Base-by-base conservation (phyloP, 2,797 vertebrate species). In the Brachymystax lenok region DNA sequence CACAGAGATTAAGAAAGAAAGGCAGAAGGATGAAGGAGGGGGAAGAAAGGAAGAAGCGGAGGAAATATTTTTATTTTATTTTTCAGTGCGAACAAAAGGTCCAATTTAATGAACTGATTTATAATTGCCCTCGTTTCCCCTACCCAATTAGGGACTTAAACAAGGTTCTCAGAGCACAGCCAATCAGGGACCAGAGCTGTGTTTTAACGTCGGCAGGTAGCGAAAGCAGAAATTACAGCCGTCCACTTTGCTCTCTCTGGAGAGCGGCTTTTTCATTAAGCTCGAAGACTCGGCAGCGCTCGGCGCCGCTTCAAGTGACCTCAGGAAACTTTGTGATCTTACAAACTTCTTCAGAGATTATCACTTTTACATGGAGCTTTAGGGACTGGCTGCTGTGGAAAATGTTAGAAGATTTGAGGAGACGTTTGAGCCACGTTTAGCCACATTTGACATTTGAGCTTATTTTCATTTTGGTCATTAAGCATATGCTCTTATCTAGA, bases 21-120 rank as follows among this genome's bases (percentile, higher is more conserved):
- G 69, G 68, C 67, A 71, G 28, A 27, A 69, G 52, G 52, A 4
- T 17, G 52, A 12, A 13, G 50, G 69, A 79, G 8, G 6, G 2
- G 8, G 12, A 14, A 40, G 10, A 0, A 0, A 3, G 40, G 10
- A 12, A 46, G 40, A 10, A 46, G 40, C 64, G 5, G 13, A 67
- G 64, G 27, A 30, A 33, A 28, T 67, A 14, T 67, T 19, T 28
- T 30, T 19, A 5, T 84, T 89, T 75, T 0, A 74, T 78, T 84
- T 63, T 78, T 79, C 68, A 83, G 74, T 77, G 75, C 71, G 90
- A 90, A 92, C 87, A 91, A 91, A 91, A 91, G 90, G 85, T 90
- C 86, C 88, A 91, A 86, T 91, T 91, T 93, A 93, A 93, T 82
- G 84, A 88, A 80, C 86, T 85, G 85, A 89, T 89, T 89, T 91